Conservation (phyloP, 2,113 vertebrate genomes). For the Crotalus horridus region DNA sequence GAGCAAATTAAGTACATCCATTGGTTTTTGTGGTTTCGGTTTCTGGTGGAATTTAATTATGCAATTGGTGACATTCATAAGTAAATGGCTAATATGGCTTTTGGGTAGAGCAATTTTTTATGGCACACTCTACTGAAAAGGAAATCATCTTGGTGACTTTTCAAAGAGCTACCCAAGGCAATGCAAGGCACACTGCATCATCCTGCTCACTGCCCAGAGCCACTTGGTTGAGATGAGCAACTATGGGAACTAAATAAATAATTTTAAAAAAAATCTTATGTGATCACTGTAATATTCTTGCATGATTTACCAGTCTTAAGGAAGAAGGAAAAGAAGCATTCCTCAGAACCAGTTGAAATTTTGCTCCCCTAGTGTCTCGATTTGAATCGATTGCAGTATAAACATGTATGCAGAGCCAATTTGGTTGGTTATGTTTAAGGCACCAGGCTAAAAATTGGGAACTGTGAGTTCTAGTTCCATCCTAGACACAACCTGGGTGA, state of each 20-base stretch:
- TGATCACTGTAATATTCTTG: not conserved
- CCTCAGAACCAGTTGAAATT: not conserved
- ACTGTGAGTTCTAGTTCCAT: not conserved
- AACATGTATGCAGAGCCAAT: not conserved
- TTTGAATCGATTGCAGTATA: not conserved
- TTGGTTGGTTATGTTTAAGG: not conserved
- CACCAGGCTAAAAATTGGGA: not conserved
- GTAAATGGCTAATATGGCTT: not conserved
- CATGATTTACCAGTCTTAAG: not conserved
- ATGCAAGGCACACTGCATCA: not conserved
- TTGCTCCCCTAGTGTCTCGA: not conserved
- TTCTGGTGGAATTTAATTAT: constrained; percentile 98
- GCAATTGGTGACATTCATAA: constrained; percentile 79
- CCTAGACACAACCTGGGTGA: not conserved
- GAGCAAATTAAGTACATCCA: not conserved
- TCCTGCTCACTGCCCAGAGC: not conserved
- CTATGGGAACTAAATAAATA: not conserved
- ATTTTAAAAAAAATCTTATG: not conserved
- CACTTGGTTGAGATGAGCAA: not conserved
- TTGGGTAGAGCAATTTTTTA: not conserved
- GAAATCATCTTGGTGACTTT: not conserved
- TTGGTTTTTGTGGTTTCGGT: constrained; percentile 70
- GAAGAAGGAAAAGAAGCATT: not conserved
- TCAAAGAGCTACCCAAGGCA: not conserved
- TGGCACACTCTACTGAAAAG: not conserved